Base-by-base conservation (phyloP, 2,113 vertebrate species). In the Tachycineta bicolor region DNA sequence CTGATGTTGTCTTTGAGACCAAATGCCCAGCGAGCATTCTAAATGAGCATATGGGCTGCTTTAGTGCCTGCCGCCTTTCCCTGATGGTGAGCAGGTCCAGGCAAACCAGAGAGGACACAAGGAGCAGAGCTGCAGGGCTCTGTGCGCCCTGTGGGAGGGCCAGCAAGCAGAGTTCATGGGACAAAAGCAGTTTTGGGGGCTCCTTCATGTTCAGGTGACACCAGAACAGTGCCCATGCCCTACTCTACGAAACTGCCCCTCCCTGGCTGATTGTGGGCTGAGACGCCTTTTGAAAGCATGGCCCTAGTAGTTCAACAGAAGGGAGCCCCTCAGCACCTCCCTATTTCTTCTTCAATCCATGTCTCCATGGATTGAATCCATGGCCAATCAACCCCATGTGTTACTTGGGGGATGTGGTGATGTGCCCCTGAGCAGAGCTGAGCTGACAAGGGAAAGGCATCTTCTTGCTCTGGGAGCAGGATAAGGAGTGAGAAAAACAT, bases 1-100 rank as follows among this genome's bases (percentile, higher is more conserved):
- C 92, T 95, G 92, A 95, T 91, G 82, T 93, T 97, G 92, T 97
- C 94, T 92, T 71, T 55, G 64, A 81, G 82, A 96, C 79, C 90
- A 92, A 96, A 92, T 60, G 77, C 83, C 83, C 7, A 41, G 43
- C 0, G 0, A 83, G 47, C 5, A 0, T 62, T 75, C 83, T 80
- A 81, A 95, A 89, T 22, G 64, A 92, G 44, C 60, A 29, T n/a
- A 78, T 75, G 76, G 69, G 34, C 39, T 81, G 39, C 41, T 59
- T 84, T 33, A 52, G 34, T 23, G 86, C 55, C 83, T 86, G 43
- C 14, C 0, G 6, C 83, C 28, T 41, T 70, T 37, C 49, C 50
- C 39, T 68, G 83, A 41, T 15, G 29, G n/a, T 1, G 17, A 62
- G n/a, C n/a, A 24, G 41, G 41, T 19, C 10, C n/a, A 55, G 50